Evolutionary conservation across 1,140 invertebrate species (phyloP), one percentile per base, ranked within the genome.

Genomic region (Belonocnema kinseyi): DNA sequence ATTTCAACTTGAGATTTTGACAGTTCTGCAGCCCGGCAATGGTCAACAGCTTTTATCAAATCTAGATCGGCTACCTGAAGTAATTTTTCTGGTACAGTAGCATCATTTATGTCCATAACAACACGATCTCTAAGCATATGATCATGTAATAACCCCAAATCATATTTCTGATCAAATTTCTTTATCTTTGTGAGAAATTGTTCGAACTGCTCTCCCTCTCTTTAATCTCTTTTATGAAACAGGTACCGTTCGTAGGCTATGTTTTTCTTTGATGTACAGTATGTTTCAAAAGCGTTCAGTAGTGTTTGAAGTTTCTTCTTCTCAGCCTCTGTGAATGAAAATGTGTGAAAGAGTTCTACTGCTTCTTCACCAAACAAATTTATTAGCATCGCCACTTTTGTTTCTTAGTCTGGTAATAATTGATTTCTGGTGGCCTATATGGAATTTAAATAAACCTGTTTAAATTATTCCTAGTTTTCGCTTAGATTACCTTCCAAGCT

Each of bases 101-200:
- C 56, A 75, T n/a, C 82, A 17, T 71, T 19, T 0, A 86, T 85
- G 26, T 83, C 86, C 8, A 88, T 76, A 11, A 88, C 82, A 33
- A 89, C 78, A 19, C 81, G 70, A 72, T 86, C 85, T 77, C 85
- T 75, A n/a, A 86, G 50, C 72, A 87, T 77, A 78, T 85, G 79
- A 40, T 87, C 81, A 56, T 77, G 74, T 19, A 83, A 51, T 52
- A 66, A 50, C 73, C 75, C 74, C 76, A 81, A 88, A 17, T 81
- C 78, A 77, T 85, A 88, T 13, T 17, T 74, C 58, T 76, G 7
- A 53, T 73, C 73, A 13, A 83, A 66, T 72, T 83, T 82, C 50
- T 78, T 82, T 73, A 86, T 40, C 7, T 80, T 76, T 53, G 56
- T 76, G 79, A 74, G 76, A n/a, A 77, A 85, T 70, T 73, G 10